Base-by-base conservation (phyloP, 2,113 vertebrate genomes). In the Acrocephalus arundinaceus region DNA sequence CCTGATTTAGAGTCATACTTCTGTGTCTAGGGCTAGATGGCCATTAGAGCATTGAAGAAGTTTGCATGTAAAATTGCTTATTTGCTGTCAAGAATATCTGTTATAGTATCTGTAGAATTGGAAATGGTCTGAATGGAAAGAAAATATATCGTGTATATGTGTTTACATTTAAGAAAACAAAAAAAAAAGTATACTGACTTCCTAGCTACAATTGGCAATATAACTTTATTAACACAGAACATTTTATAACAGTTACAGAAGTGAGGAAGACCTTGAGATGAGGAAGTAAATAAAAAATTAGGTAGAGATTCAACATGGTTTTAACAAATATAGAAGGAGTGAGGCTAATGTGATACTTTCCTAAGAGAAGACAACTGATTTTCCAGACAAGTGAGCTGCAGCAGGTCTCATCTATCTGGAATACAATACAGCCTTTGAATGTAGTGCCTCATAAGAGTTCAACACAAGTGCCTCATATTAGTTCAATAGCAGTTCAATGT, bases 321-420 rank as follows among this genome's bases (percentile, higher is more conserved):
- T 76, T 62, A 70, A 46, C 39, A 79, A 93, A 61, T 20, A 61
- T n/a, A 73, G 37, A 61, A 78, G 35, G 15, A 68, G 10, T 33
- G 23, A 87, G 27, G 19, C 28, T 89, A 76, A 84, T 77, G 8
- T 61, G 66, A 54, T 89, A 72, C 48, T 82, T 89, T 85, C 49
- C 49, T 79, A 37, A 62, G 58, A 82, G 92, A 45, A 85, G 45
- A 79, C 79, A 93, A 90, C 82, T 87, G 87, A 95, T 96, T 97
- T 97, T 97, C 90, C 94, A 94, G 96, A 73, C 71, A 94, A 96
- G n/a, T 87, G 96, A 97, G 76, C 95, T 95, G 92, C 67, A 87
- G 67, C 58, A 83, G 74, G 76, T 80, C 82, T 83, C 94, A 76
- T 95, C 67, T 85, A 43, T 97, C 87, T 83, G 52, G 62, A 85